Base-by-base conservation (phyloP, 2,888 invertebrate species). In the Heteromurus nitidus region DNA sequence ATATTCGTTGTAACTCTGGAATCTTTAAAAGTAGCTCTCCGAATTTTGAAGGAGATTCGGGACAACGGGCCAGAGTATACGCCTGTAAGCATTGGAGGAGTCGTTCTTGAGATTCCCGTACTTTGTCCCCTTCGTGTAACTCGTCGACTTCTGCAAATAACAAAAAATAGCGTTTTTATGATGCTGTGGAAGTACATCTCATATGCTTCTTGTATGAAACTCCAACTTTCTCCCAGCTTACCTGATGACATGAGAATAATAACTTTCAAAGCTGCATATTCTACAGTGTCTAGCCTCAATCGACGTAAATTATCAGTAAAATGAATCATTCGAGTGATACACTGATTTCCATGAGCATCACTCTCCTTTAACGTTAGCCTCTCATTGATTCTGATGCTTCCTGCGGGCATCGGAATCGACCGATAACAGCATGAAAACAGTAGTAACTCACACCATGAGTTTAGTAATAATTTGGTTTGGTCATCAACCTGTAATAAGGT, bases 191-290 rank as follows among this genome's bases (percentile, higher is more conserved):
- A n/a, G n/a, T n/a, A n/a, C n/a, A n/a, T n/a, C n/a, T n/a, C n/a
- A n/a, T n/a, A n/a, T n/a, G n/a, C n/a, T n/a, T n/a, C n/a, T n/a
- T n/a, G n/a, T n/a, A n/a, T n/a, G n/a, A n/a, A n/a, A n/a, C n/a
- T n/a, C n/a, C n/a, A n/a, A n/a, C n/a, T n/a, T n/a, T n/a, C n/a
- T n/a, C n/a, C n/a, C n/a, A n/a, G n/a, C 88, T 89, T 90, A 97
- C 97, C 96, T 89, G 97, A 96, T 86, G 96, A 95, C 88, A 97
- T 92, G 69, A 97, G 92, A 82, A 97, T 94, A 88, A 97, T 95
- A 86, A 96, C 96, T 91, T 98, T 98, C 92, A 98, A 94, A 86
- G 97, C 97, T 87, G 97, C 97, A 90, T 97, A 98, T 91, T 98
- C 98, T 90, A 97, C 97, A 88, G 96, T 93, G 90, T 98, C 98